A percentile compares a stretch with the other conserved stretches of the same genome.
These are phyloP conservation scores for Hylaeus anthracinus DNA, from an alignment of 1,140 invertebrate genomes.

Conservation along the genomic window DNA sequence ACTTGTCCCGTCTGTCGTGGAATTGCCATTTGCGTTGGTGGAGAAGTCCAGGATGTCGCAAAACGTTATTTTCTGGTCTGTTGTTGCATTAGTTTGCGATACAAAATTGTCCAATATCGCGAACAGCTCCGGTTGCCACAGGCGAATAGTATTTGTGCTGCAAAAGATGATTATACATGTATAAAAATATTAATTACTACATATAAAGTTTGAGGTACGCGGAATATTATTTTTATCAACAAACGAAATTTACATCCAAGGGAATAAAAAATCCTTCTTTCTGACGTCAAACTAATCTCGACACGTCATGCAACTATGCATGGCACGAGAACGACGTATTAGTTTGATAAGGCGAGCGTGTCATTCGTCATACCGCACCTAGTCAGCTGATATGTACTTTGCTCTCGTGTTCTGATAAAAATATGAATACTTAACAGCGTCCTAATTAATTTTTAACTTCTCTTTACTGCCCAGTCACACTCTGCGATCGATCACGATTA, in stretches of 20 bases:
- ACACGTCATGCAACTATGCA: not conserved
- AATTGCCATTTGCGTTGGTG: not conserved
- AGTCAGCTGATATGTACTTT: conserved; percentile 1
- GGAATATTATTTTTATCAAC: no score
- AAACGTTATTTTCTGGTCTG: conserved; percentile 53
- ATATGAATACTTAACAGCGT: not conserved
- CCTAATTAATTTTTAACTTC: not conserved
- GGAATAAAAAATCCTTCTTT: conserved; percentile 21
- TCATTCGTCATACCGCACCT: conserved; percentile 10
- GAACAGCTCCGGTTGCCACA: conserved; percentile 85
- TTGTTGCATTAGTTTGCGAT: conserved; percentile 12
- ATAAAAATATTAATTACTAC: no score
- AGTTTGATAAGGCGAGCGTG: conserved; percentile 38
- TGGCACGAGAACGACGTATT: not conserved
- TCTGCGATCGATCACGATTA: no score
- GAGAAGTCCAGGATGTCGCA: conserved; percentile 72
- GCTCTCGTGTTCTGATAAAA: not conserved
- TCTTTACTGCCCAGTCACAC: no score
- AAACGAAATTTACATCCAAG: no score
- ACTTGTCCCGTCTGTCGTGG: not conserved
- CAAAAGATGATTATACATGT: conserved; percentile 57
- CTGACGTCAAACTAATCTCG: not conserved
- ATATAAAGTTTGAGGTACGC: no score
- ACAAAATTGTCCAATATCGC: conserved; percentile 78
- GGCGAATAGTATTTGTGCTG: conserved; percentile 79